Evolutionary conservation across 2,797 vertebrate genomes (phyloP), one percentile per base, ranked within the genome.

Genomic region (Propithecus deckenii): DNA sequence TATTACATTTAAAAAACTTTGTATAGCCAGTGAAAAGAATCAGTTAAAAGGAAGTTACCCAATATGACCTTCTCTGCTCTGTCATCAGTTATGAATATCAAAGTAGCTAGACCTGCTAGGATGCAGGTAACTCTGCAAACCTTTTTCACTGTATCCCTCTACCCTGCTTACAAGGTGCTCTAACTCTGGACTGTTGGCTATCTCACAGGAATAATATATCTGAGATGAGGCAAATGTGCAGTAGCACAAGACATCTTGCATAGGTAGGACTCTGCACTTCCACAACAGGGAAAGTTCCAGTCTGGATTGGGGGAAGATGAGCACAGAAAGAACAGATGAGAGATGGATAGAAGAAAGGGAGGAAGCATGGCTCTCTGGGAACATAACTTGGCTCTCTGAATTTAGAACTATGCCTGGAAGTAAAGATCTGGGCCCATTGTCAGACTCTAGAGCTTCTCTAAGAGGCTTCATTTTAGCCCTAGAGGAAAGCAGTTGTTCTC

Each of bases 21-120:
- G 32, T 41, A 80, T 48, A 89, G 30, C 35, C 65, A 84, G 46
- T 80, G 48, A 90, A 86, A 90, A 83, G 28, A 75, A 50, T 65
- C 46, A 25, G 23, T 90, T 79, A 81, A 91, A 57, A 94, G 80
- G 20, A 78, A 63, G 41, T 80, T n/a, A 87, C 9, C 55, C 72
- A 85, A 2, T 15, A 55, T 35, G 85, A 59, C n/a, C 28, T 75
- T 63, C 63, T 88, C 61, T 75, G 35, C 48, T 50, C 52, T 72
- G 43, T 55, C 52, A 38, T 69, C 52, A 61, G 59, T 76, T 97
- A 52, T 25, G 48, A 95, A 89, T 55, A 41, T 71, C 71, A 63
- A 52, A 59, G 18, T 10, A 76, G 46, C 14, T 75, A 18, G 30
- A 63, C n/a, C 38, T 52, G 20, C 13, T 69, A n/a, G 7, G n/a